A percentile compares a stretch with the other conserved stretches of the same genome.
These are phyloP conservation scores for Pipistrellus nathusii DNA, from an alignment of 2,797 vertebrate genomes.

Conservation along the genomic window DNA sequence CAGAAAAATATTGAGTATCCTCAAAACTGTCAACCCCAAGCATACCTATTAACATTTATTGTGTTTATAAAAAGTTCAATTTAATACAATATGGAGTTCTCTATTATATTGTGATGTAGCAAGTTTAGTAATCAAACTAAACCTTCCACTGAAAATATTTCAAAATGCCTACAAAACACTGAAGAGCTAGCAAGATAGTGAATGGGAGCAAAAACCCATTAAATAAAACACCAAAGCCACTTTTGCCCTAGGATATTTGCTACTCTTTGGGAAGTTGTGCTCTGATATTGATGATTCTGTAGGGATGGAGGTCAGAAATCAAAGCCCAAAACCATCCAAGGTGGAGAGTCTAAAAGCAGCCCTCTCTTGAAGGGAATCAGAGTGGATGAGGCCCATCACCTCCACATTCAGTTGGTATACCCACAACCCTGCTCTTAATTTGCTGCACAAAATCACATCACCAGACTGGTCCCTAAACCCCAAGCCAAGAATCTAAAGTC, in stretches of 20 bases:
- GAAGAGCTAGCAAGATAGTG: neutral
- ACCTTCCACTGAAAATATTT: neutral
- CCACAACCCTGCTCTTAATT: neutral
- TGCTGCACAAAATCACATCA: neutral
- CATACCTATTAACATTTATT: neutral
- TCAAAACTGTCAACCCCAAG: neutral
- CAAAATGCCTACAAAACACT: neutral
- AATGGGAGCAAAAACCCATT: neutral
- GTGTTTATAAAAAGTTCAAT: neutral
- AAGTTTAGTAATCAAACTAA: conserved; percentile 6
- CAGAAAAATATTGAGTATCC: neutral
- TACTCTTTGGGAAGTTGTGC: neutral
- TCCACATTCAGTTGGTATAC: neutral
- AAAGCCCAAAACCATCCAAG: neutral
- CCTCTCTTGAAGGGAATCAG: neutral
- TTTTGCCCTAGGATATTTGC: neutral
- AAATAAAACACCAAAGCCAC: neutral
- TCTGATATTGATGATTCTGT: neutral
- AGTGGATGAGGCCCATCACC: neutral
- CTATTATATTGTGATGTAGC: neutral
- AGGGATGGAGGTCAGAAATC: neutral
- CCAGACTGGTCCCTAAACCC: neutral
- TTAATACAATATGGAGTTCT: neutral
- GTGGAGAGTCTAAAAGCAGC: neutral
- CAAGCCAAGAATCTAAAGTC: neutral